These are phyloP conservation scores for Progne subis DNA, from an alignment of 2,113 vertebrate species.

Conservation along the genomic window DNA sequence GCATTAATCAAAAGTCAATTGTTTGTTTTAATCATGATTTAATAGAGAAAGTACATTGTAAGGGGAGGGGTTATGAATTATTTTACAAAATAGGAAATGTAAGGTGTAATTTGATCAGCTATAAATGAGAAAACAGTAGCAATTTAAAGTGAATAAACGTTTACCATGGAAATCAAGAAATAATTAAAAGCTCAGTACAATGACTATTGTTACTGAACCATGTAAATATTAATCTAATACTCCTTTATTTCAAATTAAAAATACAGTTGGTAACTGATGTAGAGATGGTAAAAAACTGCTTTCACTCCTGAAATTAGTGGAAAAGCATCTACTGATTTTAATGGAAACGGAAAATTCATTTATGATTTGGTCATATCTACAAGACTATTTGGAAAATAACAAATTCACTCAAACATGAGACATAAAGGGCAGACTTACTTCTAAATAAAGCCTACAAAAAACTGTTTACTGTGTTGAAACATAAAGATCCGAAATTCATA, in stretches of 20 bases:
- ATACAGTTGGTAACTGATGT: background rate
- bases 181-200: background rate
- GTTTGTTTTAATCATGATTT: conserved; percentile 45
- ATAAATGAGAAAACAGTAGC: conserved; percentile 2
- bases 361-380: background rate
- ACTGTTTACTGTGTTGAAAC: background rate
- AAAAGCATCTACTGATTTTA: background rate
- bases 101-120: background rate
- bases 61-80: background rate
- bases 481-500: background rate
- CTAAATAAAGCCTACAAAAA: background rate
- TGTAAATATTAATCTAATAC: background rate
- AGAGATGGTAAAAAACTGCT: background rate
- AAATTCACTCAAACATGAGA: background rate
- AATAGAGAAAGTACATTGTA: background rate
- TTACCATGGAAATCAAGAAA: background rate
- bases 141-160: background rate
- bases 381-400: background rate
- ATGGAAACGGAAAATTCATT: background rate
- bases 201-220: background rate
- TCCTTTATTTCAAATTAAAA: background rate
- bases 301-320: background rate
- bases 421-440: background rate
- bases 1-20: conserved; percentile 27
- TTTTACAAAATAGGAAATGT: background rate